Evolutionary conservation across 2,113 vertebrate species (phyloP).

Genomic region (Rostratula benghalensis): DNA sequence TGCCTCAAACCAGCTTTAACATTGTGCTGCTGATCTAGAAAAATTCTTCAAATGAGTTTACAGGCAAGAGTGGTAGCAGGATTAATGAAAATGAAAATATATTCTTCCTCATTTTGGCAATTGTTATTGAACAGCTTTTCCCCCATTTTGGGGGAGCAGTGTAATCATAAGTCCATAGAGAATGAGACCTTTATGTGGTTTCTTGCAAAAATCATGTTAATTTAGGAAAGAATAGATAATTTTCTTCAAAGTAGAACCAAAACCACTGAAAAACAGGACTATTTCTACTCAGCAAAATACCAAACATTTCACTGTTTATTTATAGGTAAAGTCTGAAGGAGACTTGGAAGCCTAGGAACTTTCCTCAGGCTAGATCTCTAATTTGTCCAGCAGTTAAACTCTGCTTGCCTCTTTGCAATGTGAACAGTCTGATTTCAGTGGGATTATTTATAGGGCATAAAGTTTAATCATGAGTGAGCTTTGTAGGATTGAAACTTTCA

Average conservation of each 20-base stretch:
- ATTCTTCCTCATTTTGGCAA: neutral
- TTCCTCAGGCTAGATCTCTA: neutral
- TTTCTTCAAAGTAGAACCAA: constrained; percentile 1
- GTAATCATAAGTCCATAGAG: neutral
- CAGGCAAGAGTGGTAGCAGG: neutral
- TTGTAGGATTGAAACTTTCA: neutral
- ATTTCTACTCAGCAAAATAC: neutral
- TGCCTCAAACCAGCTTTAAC: neutral
- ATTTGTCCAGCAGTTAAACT: neutral
- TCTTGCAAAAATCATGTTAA: neutral
- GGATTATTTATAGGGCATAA: neutral
- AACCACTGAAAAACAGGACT: neutral
- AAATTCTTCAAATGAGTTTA: neutral
- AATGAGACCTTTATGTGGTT: neutral
- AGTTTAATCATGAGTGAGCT: neutral
- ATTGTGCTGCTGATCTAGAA: neutral
- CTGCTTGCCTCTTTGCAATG: neutral
- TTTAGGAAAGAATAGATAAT: neutral
- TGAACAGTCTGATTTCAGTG: neutral
- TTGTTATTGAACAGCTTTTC: neutral
- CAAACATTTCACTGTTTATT: neutral
- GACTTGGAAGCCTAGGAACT: neutral
- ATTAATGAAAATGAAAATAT: neutral
- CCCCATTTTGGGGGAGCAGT: neutral
- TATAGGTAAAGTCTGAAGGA: neutral